phyloP scores from a whole-genome alignment of 2,113 vertebrate genomes.

The Eonycteris spelaea region DNA sequence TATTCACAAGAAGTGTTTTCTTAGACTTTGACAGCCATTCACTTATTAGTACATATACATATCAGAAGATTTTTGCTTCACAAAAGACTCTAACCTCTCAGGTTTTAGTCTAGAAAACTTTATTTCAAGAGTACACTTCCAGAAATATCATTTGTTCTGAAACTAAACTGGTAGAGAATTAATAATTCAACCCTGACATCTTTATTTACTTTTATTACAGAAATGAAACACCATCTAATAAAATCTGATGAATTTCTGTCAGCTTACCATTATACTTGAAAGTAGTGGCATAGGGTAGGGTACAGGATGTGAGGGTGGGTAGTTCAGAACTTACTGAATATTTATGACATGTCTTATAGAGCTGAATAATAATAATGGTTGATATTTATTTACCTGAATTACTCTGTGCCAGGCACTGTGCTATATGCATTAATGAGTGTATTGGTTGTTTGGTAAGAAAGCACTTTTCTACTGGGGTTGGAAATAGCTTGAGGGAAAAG shows the following conservation, averaged over 20 bases:
- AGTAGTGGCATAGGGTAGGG: not conserved
- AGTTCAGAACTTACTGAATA: slow-evolving; percentile 9
- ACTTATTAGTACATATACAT: slow-evolving; percentile 37
- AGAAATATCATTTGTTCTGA: slow-evolving; percentile 32
- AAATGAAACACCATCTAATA: slow-evolving; percentile 34
- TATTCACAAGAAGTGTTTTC: slow-evolving; percentile 41
- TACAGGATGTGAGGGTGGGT: not conserved
- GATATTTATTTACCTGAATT: not conserved
- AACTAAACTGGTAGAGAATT: slow-evolving; percentile 11
- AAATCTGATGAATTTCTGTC: slow-evolving; percentile 46
- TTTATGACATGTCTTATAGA: slow-evolving; percentile 16
- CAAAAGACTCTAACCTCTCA: not conserved
- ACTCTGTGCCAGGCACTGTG: not conserved
- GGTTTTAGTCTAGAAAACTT: slow-evolving; percentile 46
- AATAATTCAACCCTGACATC: not conserved
- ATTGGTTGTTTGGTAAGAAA: slow-evolving; percentile 54
- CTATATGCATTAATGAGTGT: slow-evolving; percentile 39
- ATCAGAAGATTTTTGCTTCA: slow-evolving; percentile 29
- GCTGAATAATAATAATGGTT: slow-evolving; percentile 10
- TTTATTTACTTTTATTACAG: slow-evolving; percentile 54
- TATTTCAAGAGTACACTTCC: slow-evolving; percentile 15
- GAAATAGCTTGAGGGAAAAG: slow-evolving; percentile 46
- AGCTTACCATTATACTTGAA: slow-evolving; percentile 6
- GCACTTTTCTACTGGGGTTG: slow-evolving; percentile 15
- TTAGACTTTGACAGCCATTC: slow-evolving; percentile 45